Base-by-base conservation (phyloP, 2,797 vertebrate genomes). In the Calcarius lapponicus region DNA sequence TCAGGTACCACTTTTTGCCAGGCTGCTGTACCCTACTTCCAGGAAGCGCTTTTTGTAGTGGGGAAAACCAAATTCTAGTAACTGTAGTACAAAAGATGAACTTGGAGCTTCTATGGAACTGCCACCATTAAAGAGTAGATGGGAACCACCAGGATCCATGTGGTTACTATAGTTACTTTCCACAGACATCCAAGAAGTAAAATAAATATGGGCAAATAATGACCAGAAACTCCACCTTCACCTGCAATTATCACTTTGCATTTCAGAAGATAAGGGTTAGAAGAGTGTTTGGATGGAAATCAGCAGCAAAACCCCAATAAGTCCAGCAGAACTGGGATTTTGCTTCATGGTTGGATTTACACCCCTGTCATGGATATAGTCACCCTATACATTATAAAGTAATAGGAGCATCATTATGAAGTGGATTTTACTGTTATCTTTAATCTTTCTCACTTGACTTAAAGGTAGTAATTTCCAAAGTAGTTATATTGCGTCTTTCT, bases 1-100 rank as follows among this genome's bases (percentile, higher is more conserved):
- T 99, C 97, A 99, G 99, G 99, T 99, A 97, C 40, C 3, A 2
- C 25, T 32, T 88, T 57, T 36, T 81, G 58, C 26, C 28, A 67
- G 28, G 28, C 12, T 64, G 24, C 34, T 80, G 4, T 83, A 75
- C n/a, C 12, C 11, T 56, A 19, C 24, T 57, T 84, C 62, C 53
- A 20, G 31, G 31, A 65, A 73, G 29, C 0, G 3, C 32, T 78
- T n/a, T n/a, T 47, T 60, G 42, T 80, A 31, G 25, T 32, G 28
- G 24, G 18, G 15, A 51, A 72, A 84, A 81, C 7, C 9, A 60
- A 42, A 69, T 71, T 84, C n/a, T 75, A 40, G n/a, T 66, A 72
- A 32, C 28, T 72, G 18, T 29, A 47, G 58, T 61, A n/a, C 11
- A 51, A 51, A 80, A 78, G 13, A 36, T 82, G 24, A 65, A 62